A percentile compares a stretch with the other conserved stretches of the same genome.
Evolutionary conservation across 2,888 invertebrate species (phyloP).

Genomic region (Lysandra coridon): DNA sequence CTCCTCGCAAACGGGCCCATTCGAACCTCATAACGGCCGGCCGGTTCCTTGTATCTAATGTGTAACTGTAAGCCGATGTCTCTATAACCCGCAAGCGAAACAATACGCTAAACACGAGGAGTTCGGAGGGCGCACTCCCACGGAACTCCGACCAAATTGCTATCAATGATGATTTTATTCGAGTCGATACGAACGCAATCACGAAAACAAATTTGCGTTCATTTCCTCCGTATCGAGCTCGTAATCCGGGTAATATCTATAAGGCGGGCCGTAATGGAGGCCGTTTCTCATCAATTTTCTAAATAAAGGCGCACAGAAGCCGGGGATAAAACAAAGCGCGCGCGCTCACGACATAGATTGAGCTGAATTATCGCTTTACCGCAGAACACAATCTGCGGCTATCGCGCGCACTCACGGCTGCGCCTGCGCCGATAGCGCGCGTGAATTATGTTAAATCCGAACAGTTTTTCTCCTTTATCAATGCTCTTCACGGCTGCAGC

Average conservation of each 20-base stretch:
- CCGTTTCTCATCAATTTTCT: constrained; percentile 81
- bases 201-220: constrained; percentile 79
- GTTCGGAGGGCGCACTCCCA: constrained; percentile 20
- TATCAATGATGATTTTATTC: constrained; percentile 74
- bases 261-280: constrained; percentile 78
- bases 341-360: constrained; percentile 80
- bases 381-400: constrained; percentile 75
- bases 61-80: constrained; percentile 28
- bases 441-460: constrained; percentile 73
- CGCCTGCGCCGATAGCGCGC: constrained; percentile 67
- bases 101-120: background rate
- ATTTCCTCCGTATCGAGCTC: constrained; percentile 72
- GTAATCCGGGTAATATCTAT: constrained; percentile 66
- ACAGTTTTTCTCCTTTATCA: constrained; percentile 70
- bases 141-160: constrained; percentile 58
- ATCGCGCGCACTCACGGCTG: constrained; percentile 48
- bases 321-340: constrained; percentile 77
- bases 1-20: constrained; percentile 58
- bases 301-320: constrained; percentile 80
- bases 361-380: constrained; percentile 80
- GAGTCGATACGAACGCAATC: constrained; percentile 75
- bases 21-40: constrained; percentile 50
- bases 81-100: background rate
- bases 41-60: constrained; percentile 38
- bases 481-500: constrained; percentile 64